Base-by-base conservation (phyloP, 1,140 invertebrate species). In the Drosophila rufa region DNA sequence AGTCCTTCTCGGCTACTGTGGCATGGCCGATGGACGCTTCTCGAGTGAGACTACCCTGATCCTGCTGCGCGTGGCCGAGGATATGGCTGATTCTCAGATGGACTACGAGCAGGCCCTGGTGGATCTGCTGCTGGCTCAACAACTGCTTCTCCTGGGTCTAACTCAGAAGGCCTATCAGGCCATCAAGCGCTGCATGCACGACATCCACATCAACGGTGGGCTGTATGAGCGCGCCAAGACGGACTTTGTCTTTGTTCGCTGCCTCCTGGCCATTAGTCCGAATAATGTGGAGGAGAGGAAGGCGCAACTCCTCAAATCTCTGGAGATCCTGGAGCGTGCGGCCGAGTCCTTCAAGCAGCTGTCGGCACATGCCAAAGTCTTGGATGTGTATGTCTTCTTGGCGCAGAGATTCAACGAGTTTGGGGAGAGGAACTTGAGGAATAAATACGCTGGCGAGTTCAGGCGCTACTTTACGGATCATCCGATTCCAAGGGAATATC, bases 201-300 rank as follows among this genome's bases (percentile, higher is more conserved):
- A 95, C 46, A 95, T 98, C 46, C 94, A 97, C 78, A 95, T 96
- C 15, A 96, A 98, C 81, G 97, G 97, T 1, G 96, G 95, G n/a
- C 93, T 95, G n/a, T 97, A 95, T 79, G 97, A 98, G 89, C 95
- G 95, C 71, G 96, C 95, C 3, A 95, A 96, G 61, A 80, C 83
- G 62, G 70, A 92, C 93, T 86, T 94, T 93, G 58, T 92, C 76
- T 94, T 91, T 69, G 95, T 95, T 1, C 96, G 96, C 82, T 96
- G 96, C 78, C 89, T 96, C 61, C 94, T 96, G 15, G 95, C 95
- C 11, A 94, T 93, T 82, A 95, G 85, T 45, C 93, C 68, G 45
- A 91, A 86, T 2, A 92, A 93, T 30, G 50, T 62, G 14, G 93
- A 94, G n/a, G 73, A 92, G 4, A 94, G 95, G 47, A 91, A 93